phyloP scores from a whole-genome alignment of 2,888 invertebrate species.

The Prenolepis imparis region DNA sequence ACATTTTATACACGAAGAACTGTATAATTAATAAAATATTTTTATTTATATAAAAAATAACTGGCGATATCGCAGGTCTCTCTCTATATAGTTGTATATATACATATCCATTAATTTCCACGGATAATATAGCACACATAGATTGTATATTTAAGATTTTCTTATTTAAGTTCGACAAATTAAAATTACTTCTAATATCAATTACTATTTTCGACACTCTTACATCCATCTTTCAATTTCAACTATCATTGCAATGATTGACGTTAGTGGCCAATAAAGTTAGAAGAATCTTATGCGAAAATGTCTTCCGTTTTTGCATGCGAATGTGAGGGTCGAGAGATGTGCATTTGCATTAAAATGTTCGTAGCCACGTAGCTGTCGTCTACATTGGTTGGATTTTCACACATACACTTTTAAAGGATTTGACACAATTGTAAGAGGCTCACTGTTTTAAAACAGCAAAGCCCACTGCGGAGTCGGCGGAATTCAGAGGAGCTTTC shows the following conservation, averaged over 20 bases:
- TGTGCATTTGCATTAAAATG: constrained; percentile 73
- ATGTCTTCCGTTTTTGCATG: constrained; percentile 65
- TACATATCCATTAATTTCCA: background rate
- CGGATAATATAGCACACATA: too few species aligned
- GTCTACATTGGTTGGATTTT: constrained; percentile 53
- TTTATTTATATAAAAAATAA: background rate
- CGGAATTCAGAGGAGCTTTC: constrained; percentile 13
- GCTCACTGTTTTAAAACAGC: constrained; percentile 45
- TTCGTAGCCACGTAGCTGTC: constrained; percentile 49
- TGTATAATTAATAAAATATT: background rate
- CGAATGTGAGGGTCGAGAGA: constrained; percentile 56
- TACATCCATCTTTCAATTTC: background rate
- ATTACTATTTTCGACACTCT: background rate
- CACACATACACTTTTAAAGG: constrained; percentile 26
- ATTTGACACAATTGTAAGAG: constrained; percentile 44
- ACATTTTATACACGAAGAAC: background rate
- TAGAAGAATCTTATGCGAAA: constrained; percentile 58
- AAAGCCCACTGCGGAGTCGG: constrained; percentile 17
- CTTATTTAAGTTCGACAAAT: background rate
- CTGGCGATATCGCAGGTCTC: background rate
- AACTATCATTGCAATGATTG: background rate
- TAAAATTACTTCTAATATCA: background rate
- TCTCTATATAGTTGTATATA: too few species aligned
- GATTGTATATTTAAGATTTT: background rate
- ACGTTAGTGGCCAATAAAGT: background rate